These are phyloP conservation scores for Tauraco erythrolophus DNA, from an alignment of 2,113 vertebrate species.

Conservation along the genomic window DNA sequence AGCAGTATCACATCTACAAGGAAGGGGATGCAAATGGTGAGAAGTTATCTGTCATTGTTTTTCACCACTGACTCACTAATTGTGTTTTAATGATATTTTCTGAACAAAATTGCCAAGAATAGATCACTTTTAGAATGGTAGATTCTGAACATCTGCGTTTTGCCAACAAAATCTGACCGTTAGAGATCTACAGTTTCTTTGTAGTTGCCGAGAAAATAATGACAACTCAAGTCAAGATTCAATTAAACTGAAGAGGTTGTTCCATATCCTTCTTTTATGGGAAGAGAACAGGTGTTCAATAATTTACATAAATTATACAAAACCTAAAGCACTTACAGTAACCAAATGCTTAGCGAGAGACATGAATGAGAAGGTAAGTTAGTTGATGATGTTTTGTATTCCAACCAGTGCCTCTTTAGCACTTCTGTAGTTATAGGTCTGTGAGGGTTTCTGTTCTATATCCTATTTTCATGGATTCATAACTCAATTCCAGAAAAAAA, in stretches of 20 bases:
- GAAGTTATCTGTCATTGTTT: background rate
- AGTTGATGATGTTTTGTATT: constrained; percentile 29
- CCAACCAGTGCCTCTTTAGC: background rate
- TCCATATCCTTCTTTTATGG: constrained; percentile 72
- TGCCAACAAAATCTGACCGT: constrained; percentile 63
- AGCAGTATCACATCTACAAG: background rate
- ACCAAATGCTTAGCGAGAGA: constrained; percentile 67
- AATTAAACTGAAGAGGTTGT: constrained; percentile 70
- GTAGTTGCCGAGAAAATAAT: constrained; percentile 67
- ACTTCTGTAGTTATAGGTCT: constrained; percentile 11
- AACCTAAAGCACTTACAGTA: constrained; percentile 72
- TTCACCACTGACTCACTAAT: constrained; percentile 14
- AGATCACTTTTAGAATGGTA: constrained; percentile 13
- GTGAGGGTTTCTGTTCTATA: constrained; percentile 30
- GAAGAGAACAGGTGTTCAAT: constrained; percentile 79
- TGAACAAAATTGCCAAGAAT: background rate
- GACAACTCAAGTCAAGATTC: constrained; percentile 71
- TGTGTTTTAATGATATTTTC: constrained; percentile 31
- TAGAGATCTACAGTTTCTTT: constrained; percentile 52
- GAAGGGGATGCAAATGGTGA: background rate
- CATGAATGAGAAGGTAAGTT: constrained; percentile 64
- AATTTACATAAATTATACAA: constrained; percentile 80
- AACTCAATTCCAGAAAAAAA: constrained; percentile 45
- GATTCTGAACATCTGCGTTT: constrained; percentile 70
- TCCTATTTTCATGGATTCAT: constrained; percentile 48